Conservation (phyloP, 2,113 vertebrate genomes). For the Eidolon helvum region DNA sequence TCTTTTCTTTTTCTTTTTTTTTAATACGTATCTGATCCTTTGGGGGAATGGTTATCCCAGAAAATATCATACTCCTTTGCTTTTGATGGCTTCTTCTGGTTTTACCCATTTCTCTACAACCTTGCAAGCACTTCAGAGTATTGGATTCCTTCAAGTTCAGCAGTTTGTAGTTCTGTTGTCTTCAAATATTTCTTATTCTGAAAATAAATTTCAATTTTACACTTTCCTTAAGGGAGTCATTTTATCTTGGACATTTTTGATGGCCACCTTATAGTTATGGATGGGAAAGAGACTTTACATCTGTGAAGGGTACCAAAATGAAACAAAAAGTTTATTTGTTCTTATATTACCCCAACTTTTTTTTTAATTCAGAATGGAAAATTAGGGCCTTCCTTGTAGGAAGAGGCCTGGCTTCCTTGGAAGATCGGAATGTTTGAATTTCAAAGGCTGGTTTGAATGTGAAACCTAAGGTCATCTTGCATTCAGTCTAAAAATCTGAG, state of each 20-base stretch:
- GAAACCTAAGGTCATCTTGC: slow-evolving; percentile 17
- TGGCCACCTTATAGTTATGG: neutral
- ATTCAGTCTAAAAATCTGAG: slow-evolving; percentile 23
- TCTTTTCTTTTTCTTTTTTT: no score
- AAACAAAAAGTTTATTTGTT: neutral
- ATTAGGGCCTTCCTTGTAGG: neutral
- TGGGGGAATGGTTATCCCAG: neutral
- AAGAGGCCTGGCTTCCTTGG: slow-evolving; percentile 28
- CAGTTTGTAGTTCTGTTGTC: neutral
- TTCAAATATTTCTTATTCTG: neutral
- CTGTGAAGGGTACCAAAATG: neutral
- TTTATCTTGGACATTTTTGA: neutral
- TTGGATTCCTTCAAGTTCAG: neutral
- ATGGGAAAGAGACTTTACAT: neutral
- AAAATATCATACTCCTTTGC: neutral
- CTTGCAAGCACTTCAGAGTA: neutral
- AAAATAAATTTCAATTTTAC: neutral
- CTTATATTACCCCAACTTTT: neutral
- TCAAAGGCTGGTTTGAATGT: slow-evolving; percentile 58
- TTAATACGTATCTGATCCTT: neutral
- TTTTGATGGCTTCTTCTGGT: slow-evolving; percentile 13
- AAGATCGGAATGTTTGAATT: slow-evolving; percentile 45
- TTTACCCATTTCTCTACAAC: neutral
- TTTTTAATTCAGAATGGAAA: neutral
- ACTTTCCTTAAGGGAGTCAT: neutral